phyloP scores from a whole-genome alignment of 2,797 vertebrate species.

The Oophaga sylvatica region DNA sequence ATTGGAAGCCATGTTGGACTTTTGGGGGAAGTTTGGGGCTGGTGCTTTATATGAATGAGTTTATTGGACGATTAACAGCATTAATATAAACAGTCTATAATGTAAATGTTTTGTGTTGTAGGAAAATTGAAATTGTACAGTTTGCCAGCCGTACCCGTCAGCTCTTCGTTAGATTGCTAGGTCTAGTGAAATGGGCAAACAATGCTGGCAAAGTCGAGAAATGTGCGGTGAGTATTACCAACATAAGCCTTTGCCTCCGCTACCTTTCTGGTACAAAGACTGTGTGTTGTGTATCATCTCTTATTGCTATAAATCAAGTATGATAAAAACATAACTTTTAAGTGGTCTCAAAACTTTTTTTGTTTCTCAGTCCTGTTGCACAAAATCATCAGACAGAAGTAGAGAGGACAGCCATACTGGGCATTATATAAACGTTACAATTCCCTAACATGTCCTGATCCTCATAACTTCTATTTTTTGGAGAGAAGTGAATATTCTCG shows the following conservation, averaged over 20 bases:
- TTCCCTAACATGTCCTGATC: too few relatives aligned
- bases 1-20: not conserved
- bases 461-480: too few relatives aligned
- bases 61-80: too few relatives aligned
- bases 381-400: too few relatives aligned
- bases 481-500: too few relatives aligned
- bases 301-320: too few relatives aligned
- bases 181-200: conserved; percentile 97
- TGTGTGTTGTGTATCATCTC: not conserved
- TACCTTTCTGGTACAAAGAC: not conserved
- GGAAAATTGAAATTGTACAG: conserved; percentile 99
- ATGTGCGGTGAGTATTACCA: conserved; percentile 87
- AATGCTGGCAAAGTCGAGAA: conserved; percentile 99
- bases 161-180: conserved; percentile 93
- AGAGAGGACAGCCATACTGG: too few relatives aligned
- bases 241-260: not conserved
- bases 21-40: not conserved
- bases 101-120: conserved; percentile 66
- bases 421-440: too few relatives aligned
- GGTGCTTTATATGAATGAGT: too few relatives aligned
- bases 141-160: conserved; percentile 97
- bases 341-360: too few relatives aligned
- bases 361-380: too few relatives aligned
- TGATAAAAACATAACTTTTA: too few relatives aligned
- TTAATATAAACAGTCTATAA: not conserved